phyloP scores from a whole-genome alignment of 1,140 invertebrate species.

The Oryctes rhinoceros region DNA sequence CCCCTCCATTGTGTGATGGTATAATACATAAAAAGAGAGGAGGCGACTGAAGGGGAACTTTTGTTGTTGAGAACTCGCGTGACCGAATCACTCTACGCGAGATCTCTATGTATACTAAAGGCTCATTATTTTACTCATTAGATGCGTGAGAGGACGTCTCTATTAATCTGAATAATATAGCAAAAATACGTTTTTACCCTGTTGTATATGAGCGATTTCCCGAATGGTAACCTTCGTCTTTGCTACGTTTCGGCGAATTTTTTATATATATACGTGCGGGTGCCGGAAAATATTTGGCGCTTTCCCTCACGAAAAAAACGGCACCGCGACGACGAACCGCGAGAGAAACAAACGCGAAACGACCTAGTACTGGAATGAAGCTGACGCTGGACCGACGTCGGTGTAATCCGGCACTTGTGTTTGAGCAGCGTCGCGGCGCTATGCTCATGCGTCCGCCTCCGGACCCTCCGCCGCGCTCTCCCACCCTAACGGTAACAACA shows the following conservation, averaged over 20 bases:
- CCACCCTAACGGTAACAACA: slow-evolving; percentile 51
- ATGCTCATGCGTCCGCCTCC: slow-evolving; percentile 59
- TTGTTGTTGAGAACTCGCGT: slow-evolving; percentile 37
- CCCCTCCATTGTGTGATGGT: slow-evolving; percentile 47
- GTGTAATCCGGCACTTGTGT: slow-evolving; percentile 60
- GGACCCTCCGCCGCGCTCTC: slow-evolving; percentile 46
- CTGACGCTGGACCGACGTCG: slow-evolving; percentile 56
- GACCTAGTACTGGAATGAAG: slow-evolving; percentile 55
- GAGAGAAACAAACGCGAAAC: slow-evolving; percentile 53
- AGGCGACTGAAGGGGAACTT: slow-evolving; percentile 1
- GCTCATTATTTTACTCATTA: slow-evolving; percentile 28
- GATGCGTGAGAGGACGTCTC: slow-evolving; percentile 36
- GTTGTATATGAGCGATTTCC: too few relatives aligned
- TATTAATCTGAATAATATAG: slow-evolving; percentile 25
- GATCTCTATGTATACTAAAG: slow-evolving; percentile 35
- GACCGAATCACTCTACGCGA: slow-evolving; percentile 41
- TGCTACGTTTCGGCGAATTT: not conserved
- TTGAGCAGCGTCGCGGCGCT: slow-evolving; percentile 60
- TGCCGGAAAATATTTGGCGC: too few relatives aligned
- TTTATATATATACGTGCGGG: not conserved
- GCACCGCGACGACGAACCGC: slow-evolving; percentile 46
- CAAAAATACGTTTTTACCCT: not conserved
- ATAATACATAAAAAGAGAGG: not conserved
- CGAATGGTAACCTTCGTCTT: not conserved
- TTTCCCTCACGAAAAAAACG: slow-evolving; percentile 35